Evolutionary conservation across 2,888 invertebrate species (phyloP).

Genomic region (Oscheius sp.): DNA sequence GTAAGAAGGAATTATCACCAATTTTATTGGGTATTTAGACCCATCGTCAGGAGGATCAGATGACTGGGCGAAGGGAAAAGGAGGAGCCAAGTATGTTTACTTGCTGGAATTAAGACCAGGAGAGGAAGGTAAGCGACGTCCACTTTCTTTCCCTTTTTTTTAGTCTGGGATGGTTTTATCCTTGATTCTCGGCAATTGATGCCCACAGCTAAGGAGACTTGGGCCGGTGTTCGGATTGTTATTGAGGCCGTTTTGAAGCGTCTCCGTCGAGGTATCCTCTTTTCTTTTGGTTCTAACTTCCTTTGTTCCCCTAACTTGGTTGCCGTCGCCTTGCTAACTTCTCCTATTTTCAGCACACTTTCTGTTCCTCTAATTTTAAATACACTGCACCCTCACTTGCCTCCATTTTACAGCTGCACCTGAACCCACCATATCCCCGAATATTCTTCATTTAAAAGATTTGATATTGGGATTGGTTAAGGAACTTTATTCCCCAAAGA

Average conservation of each 20-base stretch:
- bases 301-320: constrained; percentile 18
- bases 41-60: constrained; percentile 72
- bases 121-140: constrained; percentile 65
- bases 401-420: background rate
- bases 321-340: background rate
- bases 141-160: constrained; percentile 29
- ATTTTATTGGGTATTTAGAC: constrained; percentile 58
- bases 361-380: background rate
- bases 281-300: background rate
- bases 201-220: constrained; percentile 72
- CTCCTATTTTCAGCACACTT: constrained; percentile 19
- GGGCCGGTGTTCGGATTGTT: constrained; percentile 71
- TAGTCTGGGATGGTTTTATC: constrained; percentile 73
- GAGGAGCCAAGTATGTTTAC: constrained; percentile 71
- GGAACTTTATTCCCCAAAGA: background rate
- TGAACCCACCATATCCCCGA: background rate
- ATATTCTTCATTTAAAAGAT: background rate
- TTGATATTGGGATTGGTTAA: constrained; percentile 12
- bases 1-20: constrained; percentile 44
- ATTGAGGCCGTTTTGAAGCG: constrained; percentile 63
- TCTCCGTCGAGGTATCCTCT: constrained; percentile 25
- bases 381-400: constrained; percentile 14
- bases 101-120: constrained; percentile 72
- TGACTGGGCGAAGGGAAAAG: constrained; percentile 73
- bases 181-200: constrained; percentile 69